Conservation (phyloP, 2,797 vertebrate genomes). For the Silurus lanzhouensis region DNA sequence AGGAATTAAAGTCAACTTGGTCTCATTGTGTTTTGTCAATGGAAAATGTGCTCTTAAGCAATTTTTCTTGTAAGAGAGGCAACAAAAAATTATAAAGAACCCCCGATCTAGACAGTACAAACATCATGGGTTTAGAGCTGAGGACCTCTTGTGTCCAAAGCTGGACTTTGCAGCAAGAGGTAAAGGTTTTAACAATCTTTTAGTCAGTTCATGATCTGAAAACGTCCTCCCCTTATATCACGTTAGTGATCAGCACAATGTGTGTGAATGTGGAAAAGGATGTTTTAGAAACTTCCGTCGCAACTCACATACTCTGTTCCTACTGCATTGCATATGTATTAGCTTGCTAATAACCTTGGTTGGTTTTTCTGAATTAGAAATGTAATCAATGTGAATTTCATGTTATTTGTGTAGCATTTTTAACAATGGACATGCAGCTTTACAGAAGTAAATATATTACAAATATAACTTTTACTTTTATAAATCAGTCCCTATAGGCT, state of each 20-base stretch:
- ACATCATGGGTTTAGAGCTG: background rate
- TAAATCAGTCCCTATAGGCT: too few species aligned
- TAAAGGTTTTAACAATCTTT: background rate
- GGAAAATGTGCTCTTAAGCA: too few species aligned
- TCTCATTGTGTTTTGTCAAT: background rate
- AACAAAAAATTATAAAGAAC: background rate
- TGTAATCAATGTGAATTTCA: too few species aligned
- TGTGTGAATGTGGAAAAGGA: background rate
- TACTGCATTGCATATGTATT: background rate
- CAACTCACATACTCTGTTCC: background rate
- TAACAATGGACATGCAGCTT: too few species aligned
- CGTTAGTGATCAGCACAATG: background rate
- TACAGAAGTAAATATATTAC: too few species aligned
- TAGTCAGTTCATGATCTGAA: background rate
- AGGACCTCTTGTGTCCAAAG: constrained; percentile 14
- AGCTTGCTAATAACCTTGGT: too few species aligned
- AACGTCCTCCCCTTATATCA: background rate
- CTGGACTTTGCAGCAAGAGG: background rate
- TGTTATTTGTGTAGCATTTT: too few species aligned
- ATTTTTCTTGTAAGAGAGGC: background rate
- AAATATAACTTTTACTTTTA: too few species aligned
- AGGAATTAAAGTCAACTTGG: background rate
- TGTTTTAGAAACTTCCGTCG: background rate
- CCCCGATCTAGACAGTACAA: background rate
- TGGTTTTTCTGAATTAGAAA: too few species aligned